Evolutionary conservation across 2,888 invertebrate genomes (phyloP), one percentile per base, ranked within the genome.

Genomic region (Meloe dianella): DNA sequence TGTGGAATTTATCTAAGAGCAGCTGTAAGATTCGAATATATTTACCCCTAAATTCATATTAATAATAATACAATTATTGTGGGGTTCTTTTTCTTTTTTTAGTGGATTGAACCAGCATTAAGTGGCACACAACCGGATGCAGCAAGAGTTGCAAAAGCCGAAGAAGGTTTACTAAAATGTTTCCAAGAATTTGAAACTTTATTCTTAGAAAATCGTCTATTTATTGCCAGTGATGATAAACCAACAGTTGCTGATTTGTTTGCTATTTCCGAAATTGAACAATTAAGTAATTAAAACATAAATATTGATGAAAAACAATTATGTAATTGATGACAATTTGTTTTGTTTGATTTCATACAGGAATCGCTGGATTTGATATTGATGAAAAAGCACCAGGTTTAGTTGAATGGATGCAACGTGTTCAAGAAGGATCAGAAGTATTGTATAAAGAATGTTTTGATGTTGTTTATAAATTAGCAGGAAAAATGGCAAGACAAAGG

Each of bases 221-320:
- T 87, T 27, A 89, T 87, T 73, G 84, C 92, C 12, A 85, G 85
- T 1, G 90, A 92, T 0, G 80, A 90, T 74, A 79, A 84, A 17
- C 83, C 92, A 9, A 89, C 89, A 0, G 88, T 90, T 2, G 93
- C 94, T 0, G 94, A 94, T 81, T 81, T 94, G 63, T 85, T 92
- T 72, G 92, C 91, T 0, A 90, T 90, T 1, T 91, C 90, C 75
- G 94, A 93, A 85, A 81, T 94, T 63, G 92, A 93, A 81, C 93
- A 94, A 81, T 89, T 91, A 41, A 86, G 92, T 92, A 47, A 47
- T 47, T 20, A 35, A 1, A 2, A 35, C 10, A 35, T 14, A 12
- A 14, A 14, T 12, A 35, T 14, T 2, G 7, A 30, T 81, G 85
- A 87, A 84, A 60, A 38, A 35, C 54, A 2, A 27, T 30, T 12